Conservation (phyloP, 2,888 invertebrate species). For the Prosopocoilus inquinatus region DNA sequence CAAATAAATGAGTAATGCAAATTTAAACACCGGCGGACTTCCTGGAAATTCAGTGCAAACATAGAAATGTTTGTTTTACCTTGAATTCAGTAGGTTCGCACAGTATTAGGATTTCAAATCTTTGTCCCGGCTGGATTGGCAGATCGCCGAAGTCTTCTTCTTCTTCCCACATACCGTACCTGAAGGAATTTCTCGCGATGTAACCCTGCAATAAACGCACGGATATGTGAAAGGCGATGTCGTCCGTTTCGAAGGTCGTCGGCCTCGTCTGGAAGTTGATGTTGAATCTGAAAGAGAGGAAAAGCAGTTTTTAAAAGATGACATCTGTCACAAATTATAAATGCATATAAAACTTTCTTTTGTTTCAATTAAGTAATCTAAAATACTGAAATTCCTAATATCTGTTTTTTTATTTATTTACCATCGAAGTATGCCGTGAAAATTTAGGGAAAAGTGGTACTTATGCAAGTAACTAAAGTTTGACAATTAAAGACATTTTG, state of each 20-base stretch:
- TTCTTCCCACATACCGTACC: conserved; percentile 57
- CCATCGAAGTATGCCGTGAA: too few species aligned
- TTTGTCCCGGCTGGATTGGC: conserved; percentile 63
- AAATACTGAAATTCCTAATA: too few species aligned
- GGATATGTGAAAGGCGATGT: conserved; percentile 73
- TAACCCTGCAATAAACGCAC: conserved; percentile 57
- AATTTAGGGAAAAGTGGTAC: too few species aligned
- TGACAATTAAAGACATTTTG: too few species aligned
- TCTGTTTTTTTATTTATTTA: too few species aligned
- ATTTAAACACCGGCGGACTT: neutral
- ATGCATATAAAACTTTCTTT: too few species aligned
- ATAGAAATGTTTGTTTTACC: conserved; percentile 14
- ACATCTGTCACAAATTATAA: too few species aligned
- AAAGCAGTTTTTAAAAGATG: too few species aligned
- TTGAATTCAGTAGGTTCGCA: conserved; percentile 54
- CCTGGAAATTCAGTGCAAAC: neutral
- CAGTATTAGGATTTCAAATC: conserved; percentile 69
- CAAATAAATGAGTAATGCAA: conserved; percentile 20
- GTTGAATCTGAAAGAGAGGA: conserved; percentile 57
- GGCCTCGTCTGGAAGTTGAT: conserved; percentile 76
- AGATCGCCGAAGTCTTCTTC: conserved; percentile 58
- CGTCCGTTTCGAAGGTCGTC: conserved; percentile 68
- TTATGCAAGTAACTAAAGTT: too few species aligned
- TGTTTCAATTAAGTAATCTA: too few species aligned
- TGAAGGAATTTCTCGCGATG: conserved; percentile 58